phyloP scores from a whole-genome alignment of 2,797 vertebrate species.

The Otolemur crassicaudatus region DNA sequence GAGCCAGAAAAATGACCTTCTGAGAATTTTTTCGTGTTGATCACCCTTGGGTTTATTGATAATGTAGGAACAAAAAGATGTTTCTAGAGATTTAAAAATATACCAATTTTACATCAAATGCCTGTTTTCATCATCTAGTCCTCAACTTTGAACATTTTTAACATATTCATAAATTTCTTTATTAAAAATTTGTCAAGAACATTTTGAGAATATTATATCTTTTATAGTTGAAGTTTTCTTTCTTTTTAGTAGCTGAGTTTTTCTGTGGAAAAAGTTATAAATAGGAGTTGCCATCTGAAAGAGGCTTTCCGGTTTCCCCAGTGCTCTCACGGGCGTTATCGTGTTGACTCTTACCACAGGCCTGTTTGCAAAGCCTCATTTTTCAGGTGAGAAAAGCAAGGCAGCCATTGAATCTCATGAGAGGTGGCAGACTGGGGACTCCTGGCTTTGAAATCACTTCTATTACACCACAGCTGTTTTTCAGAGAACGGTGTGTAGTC shows the following conservation, averaged over 20 bases:
- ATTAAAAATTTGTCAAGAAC: background rate
- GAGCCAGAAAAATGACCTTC: conserved; percentile 10
- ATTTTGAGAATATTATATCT: background rate
- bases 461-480: background rate
- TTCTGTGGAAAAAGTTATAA: background rate
- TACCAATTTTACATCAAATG: background rate
- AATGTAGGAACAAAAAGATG: background rate
- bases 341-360: background rate
- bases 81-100: conserved; percentile 22
- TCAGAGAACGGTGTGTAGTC: background rate
- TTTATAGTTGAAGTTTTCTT: background rate
- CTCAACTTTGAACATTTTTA: conserved; percentile 15
- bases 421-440: background rate
- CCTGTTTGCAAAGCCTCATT: background rate
- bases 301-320: background rate
- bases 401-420: background rate
- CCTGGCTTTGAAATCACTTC: background rate
- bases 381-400: conserved; percentile 23
- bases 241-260: background rate
- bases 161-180: background rate
- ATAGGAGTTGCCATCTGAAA: background rate
- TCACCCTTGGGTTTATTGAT: background rate
- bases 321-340: background rate
- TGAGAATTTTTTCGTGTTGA: conserved; percentile 26
- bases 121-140: background rate